phyloP scores from a whole-genome alignment of 2,113 vertebrate genomes.

The Thryonomys swinderianus region DNA sequence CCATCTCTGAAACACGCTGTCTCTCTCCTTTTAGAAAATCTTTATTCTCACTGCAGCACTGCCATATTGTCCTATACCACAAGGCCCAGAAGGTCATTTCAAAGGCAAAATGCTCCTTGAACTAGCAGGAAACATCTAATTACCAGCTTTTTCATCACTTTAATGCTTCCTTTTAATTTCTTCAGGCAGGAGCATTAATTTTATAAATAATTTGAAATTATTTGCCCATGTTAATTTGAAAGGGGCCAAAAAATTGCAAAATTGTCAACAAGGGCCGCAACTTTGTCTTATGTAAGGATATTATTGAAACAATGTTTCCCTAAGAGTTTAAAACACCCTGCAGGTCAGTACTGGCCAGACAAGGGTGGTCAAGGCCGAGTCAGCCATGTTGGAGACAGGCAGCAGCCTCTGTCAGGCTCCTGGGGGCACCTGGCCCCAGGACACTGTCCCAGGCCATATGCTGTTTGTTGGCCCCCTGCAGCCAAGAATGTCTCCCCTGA shows the following conservation, averaged over 20 bases:
- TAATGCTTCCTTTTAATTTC: neutral
- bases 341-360: constrained; percentile 64
- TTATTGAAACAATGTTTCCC: constrained; percentile 66
- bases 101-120: constrained; percentile 59
- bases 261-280: neutral
- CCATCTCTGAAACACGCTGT: fast-evolving
- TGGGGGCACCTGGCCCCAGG: constrained; percentile 31
- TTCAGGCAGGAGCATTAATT: neutral
- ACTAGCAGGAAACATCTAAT: neutral
- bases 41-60: constrained; percentile 19
- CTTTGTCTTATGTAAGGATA: neutral
- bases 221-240: constrained; percentile 6
- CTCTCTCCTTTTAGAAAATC: neutral
- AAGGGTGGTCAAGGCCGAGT: constrained; percentile 59
- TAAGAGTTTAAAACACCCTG: constrained; percentile 37
- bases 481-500: neutral
- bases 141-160: neutral
- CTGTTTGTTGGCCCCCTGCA: neutral
- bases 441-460: neutral
- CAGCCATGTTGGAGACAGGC: constrained; percentile 81
- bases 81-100: constrained; percentile 56
- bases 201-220: constrained; percentile 8
- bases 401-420: constrained; percentile 61
- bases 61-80: neutral
- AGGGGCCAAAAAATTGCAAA: neutral